Conservation (phyloP, 1,140 invertebrate genomes). For the Ceratina calcarata region DNA sequence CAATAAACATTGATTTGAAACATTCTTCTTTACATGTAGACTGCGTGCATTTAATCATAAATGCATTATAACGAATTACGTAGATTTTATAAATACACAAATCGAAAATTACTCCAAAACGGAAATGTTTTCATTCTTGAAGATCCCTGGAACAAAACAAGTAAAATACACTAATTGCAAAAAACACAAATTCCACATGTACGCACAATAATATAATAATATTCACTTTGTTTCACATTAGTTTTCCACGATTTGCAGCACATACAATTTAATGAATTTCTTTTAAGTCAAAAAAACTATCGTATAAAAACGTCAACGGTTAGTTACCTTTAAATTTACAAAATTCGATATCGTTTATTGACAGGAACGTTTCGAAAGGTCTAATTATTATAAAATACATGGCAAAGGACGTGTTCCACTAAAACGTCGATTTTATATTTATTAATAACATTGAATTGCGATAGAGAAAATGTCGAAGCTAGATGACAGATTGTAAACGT, state of each 20-base stretch:
- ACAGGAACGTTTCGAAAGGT: slow-evolving; percentile 27
- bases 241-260: background rate
- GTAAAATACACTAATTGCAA: background rate
- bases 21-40: slow-evolving; percentile 58
- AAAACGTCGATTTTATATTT: slow-evolving; percentile 20
- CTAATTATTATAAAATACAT: slow-evolving; percentile 47
- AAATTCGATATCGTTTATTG: slow-evolving; percentile 20
- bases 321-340: slow-evolving; percentile 37
- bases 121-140: slow-evolving; percentile 21
- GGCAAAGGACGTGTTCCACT: slow-evolving; percentile 24
- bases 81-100: slow-evolving; percentile 18
- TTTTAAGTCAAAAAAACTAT: background rate
- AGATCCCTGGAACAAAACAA: slow-evolving; percentile 50
- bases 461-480: slow-evolving; percentile 30
- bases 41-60: slow-evolving; percentile 49
- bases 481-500: slow-evolving; percentile 37
- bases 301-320: background rate
- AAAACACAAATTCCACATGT: background rate
- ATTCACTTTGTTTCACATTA: background rate
- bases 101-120: slow-evolving; percentile 45
- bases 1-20: slow-evolving; percentile 51
- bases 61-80: slow-evolving; percentile 45
- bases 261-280: background rate
- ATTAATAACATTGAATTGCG: slow-evolving; percentile 35
- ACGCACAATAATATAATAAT: background rate